Evolutionary conservation across 2,113 vertebrate genomes (phyloP).

Genomic region (Lucifuga dentata): DNA sequence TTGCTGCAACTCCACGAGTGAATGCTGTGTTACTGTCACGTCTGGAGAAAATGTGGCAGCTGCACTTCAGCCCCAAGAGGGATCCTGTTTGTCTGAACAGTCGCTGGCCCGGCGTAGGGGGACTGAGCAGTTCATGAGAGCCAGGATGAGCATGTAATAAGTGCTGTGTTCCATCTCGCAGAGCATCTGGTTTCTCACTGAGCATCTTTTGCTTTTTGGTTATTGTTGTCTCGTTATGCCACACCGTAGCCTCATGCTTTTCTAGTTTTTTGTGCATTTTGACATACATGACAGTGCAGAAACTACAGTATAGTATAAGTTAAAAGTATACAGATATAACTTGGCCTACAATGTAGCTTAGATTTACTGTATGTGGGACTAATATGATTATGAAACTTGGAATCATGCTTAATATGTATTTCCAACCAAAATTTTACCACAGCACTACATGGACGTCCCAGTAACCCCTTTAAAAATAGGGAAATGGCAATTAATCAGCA

Average conservation of each 20-base stretch:
- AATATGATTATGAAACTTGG: no score
- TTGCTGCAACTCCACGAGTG: not conserved
- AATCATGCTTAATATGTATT: no score
- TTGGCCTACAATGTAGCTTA: no score
- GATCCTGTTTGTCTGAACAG: slow-evolving; percentile 30
- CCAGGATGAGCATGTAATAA: slow-evolving; percentile 54
- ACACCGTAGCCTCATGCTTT: slow-evolving; percentile 53
- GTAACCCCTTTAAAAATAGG: no score
- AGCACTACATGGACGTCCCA: no score
- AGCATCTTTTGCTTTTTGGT: slow-evolving; percentile 72
- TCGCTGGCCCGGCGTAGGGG: slow-evolving; percentile 18
- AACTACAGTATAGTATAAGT: no score
- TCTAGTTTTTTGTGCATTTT: slow-evolving; percentile 66
- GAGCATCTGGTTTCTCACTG: slow-evolving; percentile 82
- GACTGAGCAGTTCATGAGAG: slow-evolving; percentile 31
- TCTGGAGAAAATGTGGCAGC: slow-evolving; percentile 35
- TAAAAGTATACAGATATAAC: no score
- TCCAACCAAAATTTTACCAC: no score
- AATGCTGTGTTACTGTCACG: slow-evolving; percentile 6
- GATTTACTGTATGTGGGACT: no score
- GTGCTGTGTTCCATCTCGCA: slow-evolving; percentile 80
- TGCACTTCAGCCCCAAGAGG: slow-evolving; percentile 34
- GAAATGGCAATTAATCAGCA: no score
- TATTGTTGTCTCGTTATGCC: slow-evolving; percentile 80
- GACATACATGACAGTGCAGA: slow-evolving; percentile 14